Base-by-base conservation (phyloP, 2,797 vertebrate species). In the Peromyscus aztecus region DNA sequence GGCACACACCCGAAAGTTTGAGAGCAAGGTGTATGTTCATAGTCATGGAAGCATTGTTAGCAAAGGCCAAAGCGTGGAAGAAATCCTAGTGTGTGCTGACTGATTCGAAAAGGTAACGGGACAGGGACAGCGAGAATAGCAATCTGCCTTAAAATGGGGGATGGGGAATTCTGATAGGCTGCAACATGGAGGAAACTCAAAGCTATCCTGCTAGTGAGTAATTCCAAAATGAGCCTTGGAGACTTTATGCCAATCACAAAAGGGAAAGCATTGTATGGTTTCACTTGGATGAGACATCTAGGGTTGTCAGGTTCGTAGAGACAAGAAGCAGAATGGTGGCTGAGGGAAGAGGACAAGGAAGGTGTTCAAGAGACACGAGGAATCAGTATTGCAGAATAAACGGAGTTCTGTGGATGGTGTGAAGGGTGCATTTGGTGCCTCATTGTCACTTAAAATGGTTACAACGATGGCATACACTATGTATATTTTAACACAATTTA, bases 401-500 rank as follows among this genome's bases (percentile, higher is more conserved):
- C 40, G 89, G 31, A 93, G 14, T 88, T 78, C 88, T 61, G 1
- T 73, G 59, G 59, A 34, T 85, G 43, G 43, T 23, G 11, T 6
- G 31, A 49, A 84, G 52, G 89, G 46, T 40, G 31, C 29, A 21
- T 61, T 91, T 67, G 21, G 43, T 90, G 61, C 24, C 43, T 34
- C n/a, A 6, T 31, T 21, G 29, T 61, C 16, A 71, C 23, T 85
- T 90, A 61, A 91, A 93, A 67, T 65, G 37, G 29, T 94, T 84
- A 89, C 49, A 14, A 90, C 49, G 24, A 11, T 49, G 65, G 61
- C 59, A 46, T 95, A 55, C 52, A 16, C 63, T 69, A 23, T n/a
- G 11, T 65, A n/a, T 91, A 81, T 81, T 92, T 89, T 89, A 84
- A 46, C 19, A 57, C 40, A 71, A 75, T 88, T 73, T 91, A 57